These are phyloP conservation scores for Eristalinus aeneus DNA, from an alignment of 2,888 invertebrate genomes.

Conservation along the genomic window DNA sequence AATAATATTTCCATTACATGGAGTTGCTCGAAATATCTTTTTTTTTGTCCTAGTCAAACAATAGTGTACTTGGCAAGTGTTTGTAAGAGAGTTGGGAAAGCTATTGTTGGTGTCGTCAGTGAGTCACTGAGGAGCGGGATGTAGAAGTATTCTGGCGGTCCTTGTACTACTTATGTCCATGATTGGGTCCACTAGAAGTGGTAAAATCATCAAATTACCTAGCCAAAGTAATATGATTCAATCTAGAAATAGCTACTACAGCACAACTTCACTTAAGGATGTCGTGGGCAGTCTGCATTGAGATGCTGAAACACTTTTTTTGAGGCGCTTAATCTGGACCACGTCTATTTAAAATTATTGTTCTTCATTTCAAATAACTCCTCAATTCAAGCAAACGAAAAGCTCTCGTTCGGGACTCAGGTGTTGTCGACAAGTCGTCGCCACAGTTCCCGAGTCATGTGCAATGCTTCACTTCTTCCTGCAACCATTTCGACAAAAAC, in stretches of 20 bases:
- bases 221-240: too few relatives aligned
- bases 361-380: constrained; percentile 47
- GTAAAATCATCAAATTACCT: too few relatives aligned
- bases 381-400: constrained; percentile 14
- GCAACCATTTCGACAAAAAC: constrained; percentile 15
- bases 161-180: not conserved
- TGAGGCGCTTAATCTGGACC: too few relatives aligned
- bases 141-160: not conserved
- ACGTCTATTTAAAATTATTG: not conserved
- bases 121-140: not conserved
- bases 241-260: too few relatives aligned
- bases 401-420: constrained; percentile 38
- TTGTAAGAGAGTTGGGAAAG: not conserved
- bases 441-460: constrained; percentile 51
- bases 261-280: too few relatives aligned
- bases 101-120: not conserved
- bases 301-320: too few relatives aligned
- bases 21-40: not conserved
- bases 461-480: constrained; percentile 54
- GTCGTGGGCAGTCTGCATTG: too few relatives aligned
- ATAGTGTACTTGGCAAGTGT: not conserved
- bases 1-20: not conserved
- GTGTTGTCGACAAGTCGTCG: constrained; percentile 69
- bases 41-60: not conserved
- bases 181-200: too few relatives aligned